Base-by-base conservation (phyloP, 2,113 vertebrate species). In the Mobula birostris region DNA sequence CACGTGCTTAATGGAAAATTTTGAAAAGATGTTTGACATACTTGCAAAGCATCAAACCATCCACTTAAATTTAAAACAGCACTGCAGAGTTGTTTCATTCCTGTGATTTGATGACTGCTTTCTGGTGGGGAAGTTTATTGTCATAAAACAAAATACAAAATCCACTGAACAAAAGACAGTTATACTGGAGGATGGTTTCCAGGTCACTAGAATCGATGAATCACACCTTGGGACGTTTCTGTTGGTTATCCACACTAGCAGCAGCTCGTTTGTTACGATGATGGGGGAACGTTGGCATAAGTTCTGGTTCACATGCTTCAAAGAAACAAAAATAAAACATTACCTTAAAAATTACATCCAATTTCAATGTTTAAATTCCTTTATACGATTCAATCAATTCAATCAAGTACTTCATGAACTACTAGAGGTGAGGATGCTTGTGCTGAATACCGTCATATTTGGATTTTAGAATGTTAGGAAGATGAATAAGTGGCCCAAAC, bases 281-380 rank as follows among this genome's bases (percentile, higher is more conserved):
- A 95, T 99, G 99, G 0, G 99, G 98, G 95, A 99, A 99, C 66
- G 99, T 99, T 0, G 99, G 99, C 99, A 99, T 99, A 95, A 99
- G 97, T 95, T 99, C 98, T 0, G 98, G 98, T 91, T 99, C 98
- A 0, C 99, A 99, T 58, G 99, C 99, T 98, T 95, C 0, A 2
- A 66, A 95, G 97, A 96, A 70, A 93, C 9, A 58, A 21, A 85
- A 58, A 85, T 48, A 48, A 56, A 48, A 6, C 17, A 32, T 88
- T 40, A n/a, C 12, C 17, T 70, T 70, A 74, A 21, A 19, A 24
- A 21, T 74, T 74, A 24, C 72, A 74, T 74, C 21, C 72, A 2
- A 24, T 74, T 21, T 74, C 21, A 19, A 74, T 74, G 19, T 19
- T 74, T 74, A 24, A 74, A 21, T 74, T 74, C 72, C 19, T 72